Conservation (phyloP, 2,888 invertebrate genomes). For the Ochropleura leucogaster region DNA sequence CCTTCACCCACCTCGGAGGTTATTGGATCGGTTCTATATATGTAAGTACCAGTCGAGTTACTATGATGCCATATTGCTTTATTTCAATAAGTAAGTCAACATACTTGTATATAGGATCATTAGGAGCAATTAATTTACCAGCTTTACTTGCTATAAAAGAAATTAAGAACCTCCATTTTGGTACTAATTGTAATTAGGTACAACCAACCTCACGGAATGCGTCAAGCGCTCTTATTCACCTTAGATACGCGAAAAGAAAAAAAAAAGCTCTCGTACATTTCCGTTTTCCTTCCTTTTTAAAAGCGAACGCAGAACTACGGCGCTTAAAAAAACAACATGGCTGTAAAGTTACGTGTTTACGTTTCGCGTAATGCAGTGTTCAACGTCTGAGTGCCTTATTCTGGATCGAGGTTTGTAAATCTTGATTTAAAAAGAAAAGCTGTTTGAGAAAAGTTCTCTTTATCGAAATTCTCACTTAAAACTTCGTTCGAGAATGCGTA, state of each 20-base stretch:
- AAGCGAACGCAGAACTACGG: conserved; percentile 39
- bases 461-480: neutral
- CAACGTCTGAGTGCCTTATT: conserved; percentile 41
- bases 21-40: conserved; percentile 7
- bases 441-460: neutral
- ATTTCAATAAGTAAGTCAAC: neutral
- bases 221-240: conserved; percentile 2
- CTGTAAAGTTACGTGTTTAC: conserved; percentile 43
- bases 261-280: conserved; percentile 24
- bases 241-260: conserved; percentile 13
- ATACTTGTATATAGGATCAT: neutral
- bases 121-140: neutral
- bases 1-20: conserved; percentile 16
- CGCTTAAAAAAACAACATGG: conserved; percentile 30
- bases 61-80: neutral
- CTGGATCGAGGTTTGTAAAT: conserved; percentile 5
- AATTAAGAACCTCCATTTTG: neutral
- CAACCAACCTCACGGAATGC: conserved; percentile 5
- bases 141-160: neutral
- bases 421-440: neutral
- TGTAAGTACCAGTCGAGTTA: neutral
- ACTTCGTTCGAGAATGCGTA: conserved; percentile 11
- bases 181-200: neutral
- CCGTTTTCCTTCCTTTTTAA: conserved; percentile 41
- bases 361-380: conserved; percentile 59